Evolutionary conservation across 1,140 invertebrate genomes (phyloP).

Genomic region (Bilobella aurantiaca): DNA sequence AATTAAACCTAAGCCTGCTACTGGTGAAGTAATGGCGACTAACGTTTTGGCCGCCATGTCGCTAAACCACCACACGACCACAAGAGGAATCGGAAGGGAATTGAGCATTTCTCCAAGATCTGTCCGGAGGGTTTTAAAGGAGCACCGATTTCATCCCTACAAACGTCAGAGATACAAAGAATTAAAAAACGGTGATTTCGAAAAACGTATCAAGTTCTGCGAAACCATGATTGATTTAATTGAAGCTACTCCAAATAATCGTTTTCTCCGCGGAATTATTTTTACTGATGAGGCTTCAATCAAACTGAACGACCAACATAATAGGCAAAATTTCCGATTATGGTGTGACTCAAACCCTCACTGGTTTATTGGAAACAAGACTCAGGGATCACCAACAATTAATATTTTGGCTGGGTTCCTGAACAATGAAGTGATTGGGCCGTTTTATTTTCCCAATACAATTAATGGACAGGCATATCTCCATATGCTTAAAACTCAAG

Average conservation of each 20-base stretch:
- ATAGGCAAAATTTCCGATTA: slow-evolving; percentile 23
- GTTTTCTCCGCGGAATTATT: background rate
- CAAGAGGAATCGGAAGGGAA: background rate
- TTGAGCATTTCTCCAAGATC: background rate
- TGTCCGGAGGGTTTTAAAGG: background rate
- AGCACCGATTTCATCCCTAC: slow-evolving; percentile 4
- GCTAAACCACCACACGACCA: background rate
- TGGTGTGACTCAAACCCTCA: slow-evolving; percentile 36
- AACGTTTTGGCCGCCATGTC: background rate
- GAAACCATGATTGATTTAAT: background rate
- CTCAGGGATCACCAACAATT: slow-evolving; percentile 36
- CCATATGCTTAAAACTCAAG: slow-evolving; percentile 28
- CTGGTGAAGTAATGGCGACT: background rate
- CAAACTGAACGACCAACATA: slow-evolving; percentile 34
- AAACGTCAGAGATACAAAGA: background rate
- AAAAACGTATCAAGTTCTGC: background rate
- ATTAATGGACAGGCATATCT: slow-evolving; percentile 32
- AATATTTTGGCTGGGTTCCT: slow-evolving; percentile 39
- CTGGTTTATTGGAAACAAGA: slow-evolving; percentile 30
- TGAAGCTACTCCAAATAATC: background rate
- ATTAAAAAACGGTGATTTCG: background rate
- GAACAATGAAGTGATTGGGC: slow-evolving; percentile 36
- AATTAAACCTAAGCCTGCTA: background rate
- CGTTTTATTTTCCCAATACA: slow-evolving; percentile 36
- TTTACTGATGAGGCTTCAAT: slow-evolving; percentile 29